Percentiles rank a stretch among this genome's conserved stretches.
phyloP scores from a whole-genome alignment of 2,113 vertebrate species.

The Bufo gargarizans region DNA sequence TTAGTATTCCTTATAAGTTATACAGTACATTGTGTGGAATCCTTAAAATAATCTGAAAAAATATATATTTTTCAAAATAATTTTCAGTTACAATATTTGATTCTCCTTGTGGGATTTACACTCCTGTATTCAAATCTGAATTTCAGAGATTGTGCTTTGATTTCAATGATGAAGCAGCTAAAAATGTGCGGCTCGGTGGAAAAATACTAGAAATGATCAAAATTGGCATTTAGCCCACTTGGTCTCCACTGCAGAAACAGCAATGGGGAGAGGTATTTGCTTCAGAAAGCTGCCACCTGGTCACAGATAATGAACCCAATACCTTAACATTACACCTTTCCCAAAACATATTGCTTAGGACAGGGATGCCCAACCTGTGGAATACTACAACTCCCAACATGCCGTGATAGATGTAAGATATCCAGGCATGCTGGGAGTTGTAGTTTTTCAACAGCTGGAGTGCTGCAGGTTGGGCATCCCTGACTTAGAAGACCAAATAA shows the following conservation, averaged over 20 bases:
- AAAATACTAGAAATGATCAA: background rate
- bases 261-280: background rate
- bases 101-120: background rate
- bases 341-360: background rate
- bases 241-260: background rate
- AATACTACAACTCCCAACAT: no score
- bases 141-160: constrained; percentile 1
- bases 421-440: no score
- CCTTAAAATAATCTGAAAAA: background rate
- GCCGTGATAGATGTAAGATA: no score
- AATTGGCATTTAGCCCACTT: background rate
- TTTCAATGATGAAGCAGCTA: background rate
- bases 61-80: background rate
- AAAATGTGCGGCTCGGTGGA: background rate
- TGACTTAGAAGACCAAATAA: no score
- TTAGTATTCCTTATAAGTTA: constrained; percentile 17
- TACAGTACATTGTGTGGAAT: constrained; percentile 4
- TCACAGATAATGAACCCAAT: background rate
- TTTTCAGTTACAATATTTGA: background rate
- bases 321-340: background rate
- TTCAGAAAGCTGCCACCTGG: background rate
- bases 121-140: background rate
- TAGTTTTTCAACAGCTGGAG: no score
- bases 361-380: no score
- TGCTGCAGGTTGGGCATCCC: no score